Base-by-base conservation (phyloP, 2,888 invertebrate species). In the Embidobia sp. region DNA sequence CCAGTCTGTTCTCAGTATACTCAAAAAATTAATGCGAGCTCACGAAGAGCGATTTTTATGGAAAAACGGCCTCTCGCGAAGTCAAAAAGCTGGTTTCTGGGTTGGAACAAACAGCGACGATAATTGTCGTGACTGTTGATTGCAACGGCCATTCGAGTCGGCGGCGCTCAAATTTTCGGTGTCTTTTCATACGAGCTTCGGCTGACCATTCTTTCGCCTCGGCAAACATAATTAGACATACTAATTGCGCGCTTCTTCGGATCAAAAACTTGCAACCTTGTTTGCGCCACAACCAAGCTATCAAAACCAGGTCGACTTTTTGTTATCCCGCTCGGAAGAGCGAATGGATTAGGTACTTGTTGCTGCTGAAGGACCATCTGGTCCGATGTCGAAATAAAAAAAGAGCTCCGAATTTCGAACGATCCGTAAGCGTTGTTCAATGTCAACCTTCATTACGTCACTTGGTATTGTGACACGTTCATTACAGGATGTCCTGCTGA, bases 21-120 rank as follows among this genome's bases (percentile, higher is more conserved):
- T n/a, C n/a, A n/a, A n/a, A n/a, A n/a, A n/a, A n/a, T 46, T 64
- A 33, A 57, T 53, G 13, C 48, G 42, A 6, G 42, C 73, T 64
- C 57, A 37, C 49, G 44, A 44, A 19, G 61, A 61, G 61, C 33
- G 19, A 61, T 67, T 74, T 74, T 66, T 67, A 74, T 61, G 67
- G 51, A 74, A 61, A 26, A 74, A 44, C 66, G 66, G 74, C 74
- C 66, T 66, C 53, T 42, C 31, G 35, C 27, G 31, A 18, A 64
- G 35, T 59, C 59, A 46, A 59, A 44, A 44, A 51, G 35, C 6
- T 53, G 49, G 74, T 74, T 66, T 74, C 74, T 74, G 74, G 59
- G 59, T 59, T 66, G 53, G 66, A 74, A 57, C 49, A 35, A 64
- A 44, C 40, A 53, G n/a, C 42, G 22, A 33, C n/a, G n/a, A n/a